Conservation (phyloP, 2,888 invertebrate species). For the Spilosoma lubricipeda region DNA sequence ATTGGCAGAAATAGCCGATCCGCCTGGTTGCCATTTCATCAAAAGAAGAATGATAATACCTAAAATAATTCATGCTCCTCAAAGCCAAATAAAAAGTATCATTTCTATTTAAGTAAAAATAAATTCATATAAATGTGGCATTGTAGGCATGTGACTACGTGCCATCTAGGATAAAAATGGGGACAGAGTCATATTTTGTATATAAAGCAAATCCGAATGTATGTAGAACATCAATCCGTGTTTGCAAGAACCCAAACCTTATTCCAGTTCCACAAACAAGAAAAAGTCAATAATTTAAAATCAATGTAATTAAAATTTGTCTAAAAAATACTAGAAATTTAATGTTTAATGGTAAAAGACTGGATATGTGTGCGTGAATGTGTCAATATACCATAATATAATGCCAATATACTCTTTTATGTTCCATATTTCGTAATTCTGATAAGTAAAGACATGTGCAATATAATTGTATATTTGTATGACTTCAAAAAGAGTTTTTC, state of each 20-base stretch:
- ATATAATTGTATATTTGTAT: background rate
- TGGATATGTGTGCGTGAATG: constrained; percentile 23
- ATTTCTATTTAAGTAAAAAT: no score
- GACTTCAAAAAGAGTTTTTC: background rate
- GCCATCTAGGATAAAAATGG: background rate
- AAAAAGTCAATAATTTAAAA: constrained; percentile 29
- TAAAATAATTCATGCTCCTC: no score
- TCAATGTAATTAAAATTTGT: constrained; percentile 26
- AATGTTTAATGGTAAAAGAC: constrained; percentile 26
- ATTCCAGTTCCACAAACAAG: background rate
- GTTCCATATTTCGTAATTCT: background rate
- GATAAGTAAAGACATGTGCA: background rate
- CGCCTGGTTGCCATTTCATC: no score
- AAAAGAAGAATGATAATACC: no score
- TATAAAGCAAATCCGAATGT: no score
- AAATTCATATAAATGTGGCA: no score
- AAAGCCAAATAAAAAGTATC: no score
- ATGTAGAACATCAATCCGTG: no score
- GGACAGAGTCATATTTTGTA: no score
- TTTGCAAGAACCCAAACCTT: background rate
- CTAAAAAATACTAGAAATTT: constrained; percentile 22
- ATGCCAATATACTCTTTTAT: background rate
- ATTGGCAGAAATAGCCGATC: no score
- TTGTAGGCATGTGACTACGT: no score
- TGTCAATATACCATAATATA: background rate